Evolutionary conservation across 2,888 invertebrate genomes (phyloP).

Genomic region (Eumacrocentrus americanus): DNA sequence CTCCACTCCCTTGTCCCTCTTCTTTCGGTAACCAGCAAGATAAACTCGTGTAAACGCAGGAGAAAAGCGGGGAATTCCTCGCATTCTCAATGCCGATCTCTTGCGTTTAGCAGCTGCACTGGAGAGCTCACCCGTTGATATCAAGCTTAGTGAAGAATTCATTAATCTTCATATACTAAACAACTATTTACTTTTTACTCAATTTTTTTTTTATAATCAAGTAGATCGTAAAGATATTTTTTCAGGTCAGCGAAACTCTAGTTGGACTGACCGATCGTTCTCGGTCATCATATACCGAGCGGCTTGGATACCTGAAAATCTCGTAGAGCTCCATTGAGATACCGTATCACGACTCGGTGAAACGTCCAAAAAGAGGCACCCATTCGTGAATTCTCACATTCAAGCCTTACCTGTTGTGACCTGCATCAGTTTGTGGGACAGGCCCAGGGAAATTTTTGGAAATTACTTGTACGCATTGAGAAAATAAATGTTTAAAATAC

Average conservation of each 20-base stretch:
- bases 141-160: not conserved
- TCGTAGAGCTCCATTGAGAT: not conserved
- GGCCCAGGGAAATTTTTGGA: too few relatives aligned
- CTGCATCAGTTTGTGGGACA: too few relatives aligned
- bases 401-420: too few relatives aligned
- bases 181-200: not conserved
- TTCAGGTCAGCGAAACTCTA: too few relatives aligned
- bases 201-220: not conserved
- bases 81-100: slow-evolving; percentile 36
- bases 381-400: slow-evolving; percentile 1
- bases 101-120: not conserved
- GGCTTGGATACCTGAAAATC: not conserved
- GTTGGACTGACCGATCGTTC: too few relatives aligned
- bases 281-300: too few relatives aligned
- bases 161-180: not conserved
- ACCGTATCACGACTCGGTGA: not conserved
- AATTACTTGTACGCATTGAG: too few relatives aligned
- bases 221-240: too few relatives aligned
- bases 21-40: slow-evolving; percentile 20
- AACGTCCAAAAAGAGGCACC: not conserved
- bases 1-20: slow-evolving; percentile 17
- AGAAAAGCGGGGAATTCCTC: slow-evolving; percentile 44
- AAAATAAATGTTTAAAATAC: too few relatives aligned
- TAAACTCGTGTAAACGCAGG: slow-evolving; percentile 31
- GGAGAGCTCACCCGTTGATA: not conserved